A percentile compares a stretch with the other conserved stretches of the same genome.
Conservation (phyloP, 2,888 invertebrate genomes). For the Ashinkailepas kermadecensis region DNA sequence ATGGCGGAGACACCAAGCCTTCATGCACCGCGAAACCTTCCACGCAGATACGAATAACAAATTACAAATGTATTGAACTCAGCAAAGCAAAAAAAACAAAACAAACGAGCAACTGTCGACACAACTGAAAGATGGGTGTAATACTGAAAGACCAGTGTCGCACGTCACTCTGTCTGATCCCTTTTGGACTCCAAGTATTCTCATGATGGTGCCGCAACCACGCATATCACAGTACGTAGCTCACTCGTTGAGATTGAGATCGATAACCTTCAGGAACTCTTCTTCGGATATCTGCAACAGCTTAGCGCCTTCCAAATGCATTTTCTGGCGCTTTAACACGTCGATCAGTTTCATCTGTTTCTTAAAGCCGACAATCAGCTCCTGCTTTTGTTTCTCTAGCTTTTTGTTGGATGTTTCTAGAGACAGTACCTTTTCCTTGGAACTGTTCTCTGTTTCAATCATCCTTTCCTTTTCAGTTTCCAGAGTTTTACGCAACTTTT, state of each 20-base stretch:
- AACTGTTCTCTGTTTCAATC: background rate
- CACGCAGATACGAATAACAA: too few relatives aligned
- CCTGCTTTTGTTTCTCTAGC: background rate
- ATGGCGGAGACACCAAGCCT: too few relatives aligned
- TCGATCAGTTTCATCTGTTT: constrained; percentile 5
- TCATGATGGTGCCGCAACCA: too few relatives aligned
- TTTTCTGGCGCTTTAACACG: background rate
- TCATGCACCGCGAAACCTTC: too few relatives aligned
- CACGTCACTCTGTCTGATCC: too few relatives aligned
- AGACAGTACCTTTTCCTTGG: background rate
- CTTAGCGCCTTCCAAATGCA: background rate
- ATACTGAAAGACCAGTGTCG: too few relatives aligned
- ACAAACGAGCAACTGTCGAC: too few relatives aligned
- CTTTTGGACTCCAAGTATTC: too few relatives aligned
- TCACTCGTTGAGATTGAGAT: background rate
- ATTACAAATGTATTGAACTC: too few relatives aligned
- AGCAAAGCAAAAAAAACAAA: too few relatives aligned
- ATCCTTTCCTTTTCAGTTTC: background rate
- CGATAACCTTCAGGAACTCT: background rate
- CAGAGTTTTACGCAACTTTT: background rate
- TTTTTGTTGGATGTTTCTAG: background rate
- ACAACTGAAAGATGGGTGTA: too few relatives aligned
- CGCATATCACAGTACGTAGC: background rate
- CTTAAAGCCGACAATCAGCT: background rate
- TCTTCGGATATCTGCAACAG: constrained; percentile 6